These are phyloP conservation scores for Himalopsyche japonica DNA, from an alignment of 2,888 invertebrate genomes.

Conservation along the genomic window DNA sequence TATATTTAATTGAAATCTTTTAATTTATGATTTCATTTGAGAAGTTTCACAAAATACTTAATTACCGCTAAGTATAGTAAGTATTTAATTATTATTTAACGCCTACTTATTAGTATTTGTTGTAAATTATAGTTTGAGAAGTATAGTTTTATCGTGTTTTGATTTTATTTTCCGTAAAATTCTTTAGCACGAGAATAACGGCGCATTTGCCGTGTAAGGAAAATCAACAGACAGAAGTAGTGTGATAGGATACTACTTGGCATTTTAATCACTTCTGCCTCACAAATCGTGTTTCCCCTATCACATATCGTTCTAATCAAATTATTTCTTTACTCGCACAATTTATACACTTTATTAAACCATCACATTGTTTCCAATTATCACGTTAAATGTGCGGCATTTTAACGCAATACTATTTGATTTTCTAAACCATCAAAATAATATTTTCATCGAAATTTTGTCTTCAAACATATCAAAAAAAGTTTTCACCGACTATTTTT, in stretches of 20 bases:
- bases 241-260: background rate
- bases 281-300: background rate
- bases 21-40: no score
- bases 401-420: background rate
- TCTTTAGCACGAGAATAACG: slow-evolving; percentile 36
- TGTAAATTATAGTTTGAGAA: background rate
- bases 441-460: no score
- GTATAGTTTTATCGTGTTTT: slow-evolving; percentile 8
- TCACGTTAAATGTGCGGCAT: background rate
- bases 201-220: slow-evolving; percentile 15
- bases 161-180: slow-evolving; percentile 32
- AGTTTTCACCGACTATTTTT: no score
- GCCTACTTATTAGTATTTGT: no score
- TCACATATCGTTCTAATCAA: background rate
- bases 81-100: no score
- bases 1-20: no score
- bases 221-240: background rate
- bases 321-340: background rate
- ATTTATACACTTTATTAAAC: background rate
- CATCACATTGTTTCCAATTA: background rate
- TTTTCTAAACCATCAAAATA: no score
- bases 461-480: no score
- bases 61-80: no score
- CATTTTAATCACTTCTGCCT: background rate
- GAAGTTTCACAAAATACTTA: no score